These are phyloP conservation scores for Clarias gariepinus DNA, from an alignment of 2,113 vertebrate genomes.

Conservation along the genomic window DNA sequence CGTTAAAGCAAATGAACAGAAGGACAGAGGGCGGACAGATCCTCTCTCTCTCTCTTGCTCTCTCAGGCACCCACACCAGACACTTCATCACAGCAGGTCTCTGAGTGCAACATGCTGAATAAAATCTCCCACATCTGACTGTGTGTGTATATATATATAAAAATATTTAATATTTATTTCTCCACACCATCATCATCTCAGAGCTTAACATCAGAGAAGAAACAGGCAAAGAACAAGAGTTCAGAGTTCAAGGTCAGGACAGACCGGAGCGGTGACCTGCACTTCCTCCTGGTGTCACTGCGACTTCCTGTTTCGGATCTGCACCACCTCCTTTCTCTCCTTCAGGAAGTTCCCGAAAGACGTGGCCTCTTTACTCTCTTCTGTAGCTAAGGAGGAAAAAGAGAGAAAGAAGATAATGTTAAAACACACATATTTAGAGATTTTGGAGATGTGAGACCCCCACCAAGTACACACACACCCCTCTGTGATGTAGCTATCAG, in stretches of 20 bases:
- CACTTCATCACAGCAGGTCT: neutral
- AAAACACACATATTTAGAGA: neutral
- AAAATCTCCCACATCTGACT: neutral
- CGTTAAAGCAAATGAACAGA: constrained; percentile 38
- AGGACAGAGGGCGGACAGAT: constrained; percentile 27
- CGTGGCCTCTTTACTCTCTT: constrained; percentile 83
- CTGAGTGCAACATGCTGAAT: neutral
- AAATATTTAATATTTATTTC: constrained; percentile 4
- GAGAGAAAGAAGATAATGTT: neutral
- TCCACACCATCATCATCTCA: neutral
- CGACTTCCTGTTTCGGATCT: constrained; percentile 70
- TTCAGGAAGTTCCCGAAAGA: constrained; percentile 88
- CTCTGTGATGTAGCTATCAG: neutral
- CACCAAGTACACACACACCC: no score
- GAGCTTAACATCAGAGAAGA: neutral
- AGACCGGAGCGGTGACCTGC: no score
- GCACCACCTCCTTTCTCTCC: constrained; percentile 75
- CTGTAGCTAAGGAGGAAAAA: constrained; percentile 71
- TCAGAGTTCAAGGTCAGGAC: neutral
- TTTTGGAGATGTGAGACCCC: neutral
- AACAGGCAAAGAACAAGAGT: neutral
- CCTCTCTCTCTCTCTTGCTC: neutral
- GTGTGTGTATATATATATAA: constrained; percentile 12
- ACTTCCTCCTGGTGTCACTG: constrained; percentile 22
- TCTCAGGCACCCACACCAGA: neutral